Evolutionary conservation across 2,797 vertebrate genomes (phyloP).

Genomic region (Botia almorhae): DNA sequence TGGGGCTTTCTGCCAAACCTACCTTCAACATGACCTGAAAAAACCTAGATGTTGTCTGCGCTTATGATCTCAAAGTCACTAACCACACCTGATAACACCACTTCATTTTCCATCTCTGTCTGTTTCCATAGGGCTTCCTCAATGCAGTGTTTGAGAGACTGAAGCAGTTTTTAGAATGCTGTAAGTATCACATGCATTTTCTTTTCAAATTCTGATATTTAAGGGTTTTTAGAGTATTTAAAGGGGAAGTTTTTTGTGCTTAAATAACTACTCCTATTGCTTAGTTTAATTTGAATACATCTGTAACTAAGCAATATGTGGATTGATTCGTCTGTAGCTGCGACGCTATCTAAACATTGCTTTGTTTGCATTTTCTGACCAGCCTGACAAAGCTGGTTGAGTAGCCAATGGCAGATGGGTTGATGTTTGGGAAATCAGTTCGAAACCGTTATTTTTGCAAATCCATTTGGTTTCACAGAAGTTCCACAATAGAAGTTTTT

Average conservation of each 20-base stretch:
- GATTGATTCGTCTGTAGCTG: too few species aligned
- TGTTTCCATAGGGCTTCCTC: slow-evolving; percentile 87
- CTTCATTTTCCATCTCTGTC: slow-evolving; percentile 59
- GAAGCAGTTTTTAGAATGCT: slow-evolving; percentile 93
- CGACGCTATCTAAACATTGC: too few species aligned
- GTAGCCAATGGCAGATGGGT: too few species aligned
- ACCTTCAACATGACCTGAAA: slow-evolving; percentile 26
- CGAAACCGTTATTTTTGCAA: too few species aligned
- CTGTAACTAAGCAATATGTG: too few species aligned
- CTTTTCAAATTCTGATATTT: background rate
- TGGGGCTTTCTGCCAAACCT: slow-evolving; percentile 39
- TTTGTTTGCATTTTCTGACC: too few species aligned
- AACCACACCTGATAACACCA: slow-evolving; percentile 32
- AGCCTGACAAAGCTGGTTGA: too few species aligned
- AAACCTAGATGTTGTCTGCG: slow-evolving; percentile 28
- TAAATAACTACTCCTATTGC: too few species aligned
- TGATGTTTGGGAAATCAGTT: too few species aligned
- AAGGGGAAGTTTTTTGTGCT: too few species aligned
- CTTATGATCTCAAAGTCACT: slow-evolving; percentile 29
- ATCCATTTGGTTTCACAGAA: background rate
- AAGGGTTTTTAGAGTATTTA: too few species aligned
- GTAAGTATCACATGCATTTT: slow-evolving; percentile 81
- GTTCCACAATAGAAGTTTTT: background rate
- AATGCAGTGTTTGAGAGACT: slow-evolving; percentile 92
- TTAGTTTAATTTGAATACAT: too few species aligned